Percentiles rank a stretch among this genome's conserved stretches.
phyloP scores from a whole-genome alignment of 2,113 vertebrate species.

The Urocolius indicus region DNA sequence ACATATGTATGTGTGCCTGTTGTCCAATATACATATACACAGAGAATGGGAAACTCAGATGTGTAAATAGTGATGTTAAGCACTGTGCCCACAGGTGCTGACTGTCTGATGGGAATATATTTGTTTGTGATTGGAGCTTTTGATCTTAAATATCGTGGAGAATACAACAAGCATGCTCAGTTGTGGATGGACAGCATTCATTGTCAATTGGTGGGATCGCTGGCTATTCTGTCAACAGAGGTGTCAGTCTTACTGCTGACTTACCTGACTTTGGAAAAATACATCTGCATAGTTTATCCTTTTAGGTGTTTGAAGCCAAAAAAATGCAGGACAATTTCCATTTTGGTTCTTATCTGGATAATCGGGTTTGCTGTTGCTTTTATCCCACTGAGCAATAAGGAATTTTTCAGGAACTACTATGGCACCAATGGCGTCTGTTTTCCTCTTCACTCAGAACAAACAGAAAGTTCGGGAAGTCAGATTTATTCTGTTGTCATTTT shows the following conservation, averaged over 20 bases:
- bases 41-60: constrained; percentile 25
- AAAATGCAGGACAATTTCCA: constrained; percentile 87
- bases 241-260: constrained; percentile 95
- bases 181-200: constrained; percentile 94
- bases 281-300: constrained; percentile 96
- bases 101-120: constrained; percentile 97
- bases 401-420: constrained; percentile 94
- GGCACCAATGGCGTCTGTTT: constrained; percentile 96
- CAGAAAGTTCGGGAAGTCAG: constrained; percentile 88
- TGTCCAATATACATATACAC: not conserved
- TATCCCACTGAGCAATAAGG: constrained; percentile 88
- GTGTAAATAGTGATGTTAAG: constrained; percentile 61
- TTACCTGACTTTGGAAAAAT: constrained; percentile 96
- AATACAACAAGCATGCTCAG: constrained; percentile 96
- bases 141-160: constrained; percentile 93
- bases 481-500: constrained; percentile 96
- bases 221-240: constrained; percentile 97
- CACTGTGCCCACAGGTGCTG: constrained; percentile 84
- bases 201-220: constrained; percentile 91
- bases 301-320: constrained; percentile 91
- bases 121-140: constrained; percentile 94
- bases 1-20: not conserved
- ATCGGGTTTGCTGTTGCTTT: constrained; percentile 90
- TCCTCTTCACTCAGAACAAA: constrained; percentile 93
- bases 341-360: constrained; percentile 91